Conservation (phyloP, 2,888 invertebrate genomes). For the Hermaeophaga mercurialis region DNA sequence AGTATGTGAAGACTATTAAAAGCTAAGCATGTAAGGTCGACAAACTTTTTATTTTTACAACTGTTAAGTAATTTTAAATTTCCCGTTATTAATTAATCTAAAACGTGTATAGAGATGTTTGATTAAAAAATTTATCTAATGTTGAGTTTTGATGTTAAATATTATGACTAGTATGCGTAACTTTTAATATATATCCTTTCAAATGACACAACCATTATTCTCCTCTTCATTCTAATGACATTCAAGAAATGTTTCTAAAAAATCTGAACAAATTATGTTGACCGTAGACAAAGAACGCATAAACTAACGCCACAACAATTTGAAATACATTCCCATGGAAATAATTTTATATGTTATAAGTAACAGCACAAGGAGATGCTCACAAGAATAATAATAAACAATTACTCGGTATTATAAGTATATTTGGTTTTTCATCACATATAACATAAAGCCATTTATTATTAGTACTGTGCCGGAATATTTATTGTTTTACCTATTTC, state of each 20-base stretch:
- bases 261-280: constrained; percentile 29
- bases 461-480: constrained; percentile 44
- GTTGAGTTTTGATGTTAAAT: no score
- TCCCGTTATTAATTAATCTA: no score
- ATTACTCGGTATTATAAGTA: constrained; percentile 42
- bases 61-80: no score
- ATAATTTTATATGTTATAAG: constrained; percentile 48
- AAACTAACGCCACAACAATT: constrained; percentile 35
- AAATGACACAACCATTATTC: constrained; percentile 6
- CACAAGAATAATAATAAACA: constrained; percentile 48
- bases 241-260: constrained; percentile 13
- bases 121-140: no score
- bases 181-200: constrained; percentile 1
- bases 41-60: no score
- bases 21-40: no score
- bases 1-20: no score
- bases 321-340: constrained; percentile 49
- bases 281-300: constrained; percentile 27
- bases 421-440: constrained; percentile 48
- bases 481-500: constrained; percentile 35
- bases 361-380: constrained; percentile 47
- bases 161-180: no score
- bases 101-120: no score
- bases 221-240: constrained; percentile 2
- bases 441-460: constrained; percentile 45